These are phyloP conservation scores for Martes martes DNA, from an alignment of 2,113 vertebrate species.

Conservation along the genomic window DNA sequence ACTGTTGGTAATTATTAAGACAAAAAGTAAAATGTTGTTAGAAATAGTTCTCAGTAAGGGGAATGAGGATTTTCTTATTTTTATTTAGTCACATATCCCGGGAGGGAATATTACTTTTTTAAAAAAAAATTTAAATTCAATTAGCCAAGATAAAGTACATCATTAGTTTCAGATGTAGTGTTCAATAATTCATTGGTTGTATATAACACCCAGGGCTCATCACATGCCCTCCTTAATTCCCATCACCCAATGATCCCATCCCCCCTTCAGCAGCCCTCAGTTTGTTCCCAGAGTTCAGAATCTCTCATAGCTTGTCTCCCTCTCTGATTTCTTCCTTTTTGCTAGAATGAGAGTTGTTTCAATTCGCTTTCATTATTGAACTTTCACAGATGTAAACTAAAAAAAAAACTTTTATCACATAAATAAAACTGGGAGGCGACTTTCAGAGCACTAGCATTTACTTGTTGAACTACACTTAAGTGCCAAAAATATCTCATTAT, in stretches of 20 bases:
- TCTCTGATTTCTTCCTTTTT: not conserved
- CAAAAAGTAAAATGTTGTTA: not conserved
- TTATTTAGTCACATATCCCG: not conserved
- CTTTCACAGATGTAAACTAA: not conserved
- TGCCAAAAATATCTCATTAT: not conserved
- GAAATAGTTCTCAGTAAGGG: not conserved
- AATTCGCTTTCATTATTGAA: not conserved
- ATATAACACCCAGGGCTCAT: too few species aligned
- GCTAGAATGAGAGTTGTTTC: not conserved
- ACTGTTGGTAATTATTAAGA: not conserved
- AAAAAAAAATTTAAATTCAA: too few species aligned
- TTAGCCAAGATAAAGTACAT: too few species aligned
- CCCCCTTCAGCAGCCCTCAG: too few species aligned
- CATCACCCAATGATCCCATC: too few species aligned
- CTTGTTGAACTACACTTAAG: not conserved
- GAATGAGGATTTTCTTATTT: not conserved
- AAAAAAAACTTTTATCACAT: not conserved
- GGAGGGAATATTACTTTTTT: not conserved
- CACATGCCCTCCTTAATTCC: too few species aligned
- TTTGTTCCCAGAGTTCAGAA: too few species aligned
- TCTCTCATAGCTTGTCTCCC: too few species aligned
- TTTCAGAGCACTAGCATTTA: not conserved
- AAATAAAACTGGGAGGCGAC: not conserved
- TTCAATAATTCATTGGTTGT: too few species aligned
- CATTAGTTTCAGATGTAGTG: too few species aligned